Percentiles rank a stretch among this genome's conserved stretches.
Evolutionary conservation across 1,140 invertebrate species (phyloP).

Genomic region (Leptopilina clavipes): DNA sequence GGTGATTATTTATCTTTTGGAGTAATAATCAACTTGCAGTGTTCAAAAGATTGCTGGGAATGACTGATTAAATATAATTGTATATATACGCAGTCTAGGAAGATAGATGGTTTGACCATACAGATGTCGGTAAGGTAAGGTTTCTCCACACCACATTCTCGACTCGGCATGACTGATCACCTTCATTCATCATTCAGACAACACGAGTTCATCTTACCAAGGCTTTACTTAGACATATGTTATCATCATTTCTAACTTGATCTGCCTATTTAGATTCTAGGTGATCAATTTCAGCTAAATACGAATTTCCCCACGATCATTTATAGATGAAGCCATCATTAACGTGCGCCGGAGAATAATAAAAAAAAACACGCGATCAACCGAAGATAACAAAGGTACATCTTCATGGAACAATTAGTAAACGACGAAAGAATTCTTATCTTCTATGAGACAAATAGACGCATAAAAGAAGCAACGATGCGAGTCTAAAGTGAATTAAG

Average conservation of each 20-base stretch:
- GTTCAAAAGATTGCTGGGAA: background rate
- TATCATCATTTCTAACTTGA: constrained; percentile 6
- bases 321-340: background rate
- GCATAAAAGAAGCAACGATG: background rate
- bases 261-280: constrained; percentile 6
- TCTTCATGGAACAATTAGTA: too few species aligned
- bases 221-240: constrained; percentile 9
- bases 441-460: too few species aligned
- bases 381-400: too few species aligned
- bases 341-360: too few species aligned
- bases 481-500: constrained; percentile 37
- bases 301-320: background rate
- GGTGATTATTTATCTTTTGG: too few species aligned
- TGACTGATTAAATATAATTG: constrained; percentile 27
- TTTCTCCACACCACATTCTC: constrained; percentile 7
- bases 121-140: constrained; percentile 7
- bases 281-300: background rate
- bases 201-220: constrained; percentile 29
- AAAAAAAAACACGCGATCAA: too few species aligned
- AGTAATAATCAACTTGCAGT: too few species aligned
- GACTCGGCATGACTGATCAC: constrained; percentile 24
- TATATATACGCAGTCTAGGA: background rate
- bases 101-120: constrained; percentile 19
- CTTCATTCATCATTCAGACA: constrained; percentile 34
- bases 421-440: too few species aligned